Conservation (phyloP, 2,888 invertebrate species). For the Cloeon dipterum region DNA sequence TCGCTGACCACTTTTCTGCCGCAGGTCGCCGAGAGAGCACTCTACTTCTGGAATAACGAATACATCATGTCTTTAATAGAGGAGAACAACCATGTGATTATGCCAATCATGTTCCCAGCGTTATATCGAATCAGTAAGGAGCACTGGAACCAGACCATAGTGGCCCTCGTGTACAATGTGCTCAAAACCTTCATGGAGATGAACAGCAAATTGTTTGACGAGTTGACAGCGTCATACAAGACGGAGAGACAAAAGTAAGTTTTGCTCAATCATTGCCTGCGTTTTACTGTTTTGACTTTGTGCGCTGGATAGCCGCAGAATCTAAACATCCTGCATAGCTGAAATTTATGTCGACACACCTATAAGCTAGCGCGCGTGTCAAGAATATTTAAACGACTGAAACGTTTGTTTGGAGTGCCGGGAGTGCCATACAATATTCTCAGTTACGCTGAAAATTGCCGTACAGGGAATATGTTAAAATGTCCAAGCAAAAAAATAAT, state of each 20-base stretch:
- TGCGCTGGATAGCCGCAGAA: too few relatives aligned
- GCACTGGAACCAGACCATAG: conserved; percentile 99
- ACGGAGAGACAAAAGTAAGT: conserved; percentile 96
- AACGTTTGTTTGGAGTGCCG: too few relatives aligned
- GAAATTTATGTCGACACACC: too few relatives aligned
- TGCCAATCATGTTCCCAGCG: conserved; percentile 99
- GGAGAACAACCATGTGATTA: conserved; percentile 92
- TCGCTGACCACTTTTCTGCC: conserved; percentile 7
- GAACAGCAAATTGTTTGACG: conserved; percentile 99
- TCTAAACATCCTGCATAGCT: too few relatives aligned
- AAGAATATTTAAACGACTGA: too few relatives aligned
- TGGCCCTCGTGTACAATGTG: conserved; percentile 98
- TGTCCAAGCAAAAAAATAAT: too few relatives aligned
- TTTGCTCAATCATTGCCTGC: not conserved
- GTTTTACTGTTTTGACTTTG: too few relatives aligned
- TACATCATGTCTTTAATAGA: conserved; percentile 98
- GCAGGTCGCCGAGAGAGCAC: conserved; percentile 93
- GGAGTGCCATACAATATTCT: too few relatives aligned
- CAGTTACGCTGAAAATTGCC: too few relatives aligned
- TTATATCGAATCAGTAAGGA: conserved; percentile 97
- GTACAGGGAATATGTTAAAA: too few relatives aligned
- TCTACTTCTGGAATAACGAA: conserved; percentile 99
- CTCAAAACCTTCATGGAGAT: conserved; percentile 99
- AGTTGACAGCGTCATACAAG: conserved; percentile 95
- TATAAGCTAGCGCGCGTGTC: too few relatives aligned